Percentiles rank a stretch among this genome's conserved stretches.
Conservation (phyloP, 2,797 vertebrate species). For the Apodemus agrarius region DNA sequence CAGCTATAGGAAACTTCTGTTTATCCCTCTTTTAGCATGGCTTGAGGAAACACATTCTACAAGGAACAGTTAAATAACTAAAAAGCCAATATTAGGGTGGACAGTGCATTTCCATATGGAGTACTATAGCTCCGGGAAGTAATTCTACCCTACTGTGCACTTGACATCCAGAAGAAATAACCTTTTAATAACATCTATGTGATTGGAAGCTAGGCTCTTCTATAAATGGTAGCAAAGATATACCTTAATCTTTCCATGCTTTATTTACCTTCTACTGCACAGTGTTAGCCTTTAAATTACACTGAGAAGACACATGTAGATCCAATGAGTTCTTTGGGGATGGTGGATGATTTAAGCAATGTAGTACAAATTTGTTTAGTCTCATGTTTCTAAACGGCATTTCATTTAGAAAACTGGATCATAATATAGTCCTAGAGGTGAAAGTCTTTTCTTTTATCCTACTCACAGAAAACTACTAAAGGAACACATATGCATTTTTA, state of each 20-base stretch:
- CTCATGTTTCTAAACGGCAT: not conserved
- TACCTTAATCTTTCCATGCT: not conserved
- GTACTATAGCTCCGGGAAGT: not conserved
- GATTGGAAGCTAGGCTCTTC: not conserved
- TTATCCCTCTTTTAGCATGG: not conserved
- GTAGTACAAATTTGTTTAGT: not conserved
- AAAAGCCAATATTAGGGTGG: not conserved
- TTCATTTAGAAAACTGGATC: constrained; percentile 24
- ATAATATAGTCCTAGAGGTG: not conserved
- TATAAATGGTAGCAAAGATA: not conserved
- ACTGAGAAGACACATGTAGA: not conserved
- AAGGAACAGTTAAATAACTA: too few species aligned
- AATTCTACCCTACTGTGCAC: not conserved
- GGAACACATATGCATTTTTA: not conserved
- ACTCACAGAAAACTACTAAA: not conserved
- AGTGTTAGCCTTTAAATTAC: not conserved
- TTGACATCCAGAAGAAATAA: not conserved
- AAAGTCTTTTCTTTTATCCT: not conserved
- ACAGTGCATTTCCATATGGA: not conserved
- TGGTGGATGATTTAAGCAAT: not conserved
- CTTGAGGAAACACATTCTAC: not conserved
- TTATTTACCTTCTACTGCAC: not conserved
- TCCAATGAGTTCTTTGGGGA: not conserved
- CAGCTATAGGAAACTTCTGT: not conserved
- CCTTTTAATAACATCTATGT: not conserved